A percentile compares a stretch with the other conserved stretches of the same genome.
phyloP scores from a whole-genome alignment of 2,797 vertebrate genomes.

The Aulostomus chinensis region DNA sequence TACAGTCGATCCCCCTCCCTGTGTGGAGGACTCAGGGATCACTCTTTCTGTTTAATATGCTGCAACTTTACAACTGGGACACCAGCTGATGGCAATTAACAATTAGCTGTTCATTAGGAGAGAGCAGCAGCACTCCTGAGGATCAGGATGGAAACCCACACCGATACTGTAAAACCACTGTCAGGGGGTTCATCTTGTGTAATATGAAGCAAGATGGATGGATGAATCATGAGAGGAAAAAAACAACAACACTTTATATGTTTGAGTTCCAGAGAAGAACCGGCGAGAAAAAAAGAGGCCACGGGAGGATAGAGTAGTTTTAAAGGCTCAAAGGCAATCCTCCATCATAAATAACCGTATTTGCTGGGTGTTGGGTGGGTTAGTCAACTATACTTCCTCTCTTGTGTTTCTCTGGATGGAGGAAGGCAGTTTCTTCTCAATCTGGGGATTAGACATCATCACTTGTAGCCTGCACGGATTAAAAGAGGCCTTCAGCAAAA shows the following conservation, averaged over 20 bases:
- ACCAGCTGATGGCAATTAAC: constrained; percentile 15
- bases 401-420: no score
- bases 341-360: no score
- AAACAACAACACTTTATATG: background rate
- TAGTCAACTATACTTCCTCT: no score
- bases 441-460: no score
- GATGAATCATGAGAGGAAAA: background rate
- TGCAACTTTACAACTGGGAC: constrained; percentile 10
- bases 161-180: no score
- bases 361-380: background rate
- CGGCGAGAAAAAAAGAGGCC: no score
- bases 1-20: background rate
- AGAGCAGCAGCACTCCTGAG: constrained; percentile 2
- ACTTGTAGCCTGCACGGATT: no score
- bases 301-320: no score
- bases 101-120: constrained; percentile 8
- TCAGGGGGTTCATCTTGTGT: no score
- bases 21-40: background rate
- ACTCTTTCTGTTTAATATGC: constrained; percentile 8
- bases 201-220: background rate
- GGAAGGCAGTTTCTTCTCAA: no score
- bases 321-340: no score
- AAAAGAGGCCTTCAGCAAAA: no score
- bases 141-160: constrained; percentile 18
- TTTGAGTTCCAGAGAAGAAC: background rate